Conservation (phyloP, 2,888 invertebrate genomes). For the Oscheius sp. region DNA sequence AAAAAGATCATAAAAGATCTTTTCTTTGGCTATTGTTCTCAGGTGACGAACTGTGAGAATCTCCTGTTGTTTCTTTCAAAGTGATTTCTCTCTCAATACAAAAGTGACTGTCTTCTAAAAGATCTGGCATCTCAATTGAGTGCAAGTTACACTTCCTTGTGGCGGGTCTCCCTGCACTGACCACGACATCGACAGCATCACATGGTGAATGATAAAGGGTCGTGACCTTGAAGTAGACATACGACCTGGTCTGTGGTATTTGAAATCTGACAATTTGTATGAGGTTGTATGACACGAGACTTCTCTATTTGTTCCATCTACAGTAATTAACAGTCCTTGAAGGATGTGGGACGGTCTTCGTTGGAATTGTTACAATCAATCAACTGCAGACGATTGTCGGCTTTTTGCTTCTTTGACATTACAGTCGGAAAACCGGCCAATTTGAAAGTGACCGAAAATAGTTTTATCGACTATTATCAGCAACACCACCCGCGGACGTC, state of each 20-base stretch:
- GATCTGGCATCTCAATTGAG: no score
- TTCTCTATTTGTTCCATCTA: background rate
- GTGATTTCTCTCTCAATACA: no score
- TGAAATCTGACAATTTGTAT: background rate
- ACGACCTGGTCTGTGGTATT: background rate
- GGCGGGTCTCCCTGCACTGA: background rate
- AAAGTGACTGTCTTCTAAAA: no score
- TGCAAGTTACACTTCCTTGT: no score
- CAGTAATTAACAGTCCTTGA: no score
- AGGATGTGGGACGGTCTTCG: background rate
- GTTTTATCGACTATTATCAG: slow-evolving; percentile 28
- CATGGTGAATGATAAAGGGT: slow-evolving; percentile 18
- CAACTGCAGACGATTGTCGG: slow-evolving; percentile 6
- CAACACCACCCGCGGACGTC: background rate
- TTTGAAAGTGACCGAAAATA: slow-evolving; percentile 27
- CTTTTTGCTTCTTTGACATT: slow-evolving; percentile 22
- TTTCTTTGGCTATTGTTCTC: no score
- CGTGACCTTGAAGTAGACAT: slow-evolving; percentile 6
- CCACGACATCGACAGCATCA: background rate
- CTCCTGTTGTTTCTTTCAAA: no score
- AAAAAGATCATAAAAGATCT: no score
- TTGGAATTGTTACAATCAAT: slow-evolving; percentile 10
- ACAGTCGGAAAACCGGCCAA: slow-evolving; percentile 23
- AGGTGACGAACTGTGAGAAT: no score
- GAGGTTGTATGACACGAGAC: background rate